Evolutionary conservation across 2,797 vertebrate species (phyloP).

Genomic region (Sorex maritimensis): DNA sequence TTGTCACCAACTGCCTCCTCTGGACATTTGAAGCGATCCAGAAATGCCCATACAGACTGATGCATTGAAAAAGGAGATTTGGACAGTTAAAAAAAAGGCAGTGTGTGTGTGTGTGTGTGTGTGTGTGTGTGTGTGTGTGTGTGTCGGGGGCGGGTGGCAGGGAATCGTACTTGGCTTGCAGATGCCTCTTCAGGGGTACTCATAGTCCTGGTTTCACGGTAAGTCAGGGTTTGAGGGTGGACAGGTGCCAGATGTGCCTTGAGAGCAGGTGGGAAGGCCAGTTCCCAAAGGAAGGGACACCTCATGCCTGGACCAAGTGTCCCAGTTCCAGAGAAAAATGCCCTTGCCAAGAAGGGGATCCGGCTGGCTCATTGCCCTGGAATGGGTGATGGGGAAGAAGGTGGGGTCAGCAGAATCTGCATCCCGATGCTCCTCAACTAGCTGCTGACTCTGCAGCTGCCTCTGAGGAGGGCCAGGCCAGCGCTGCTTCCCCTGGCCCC

Average conservation of each 20-base stretch:
- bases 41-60: not conserved
- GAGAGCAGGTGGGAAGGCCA: not conserved
- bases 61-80: not conserved
- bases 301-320: not conserved
- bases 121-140: too few relatives aligned
- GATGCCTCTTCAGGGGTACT: not conserved
- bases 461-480: too few relatives aligned
- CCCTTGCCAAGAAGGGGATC: not conserved
- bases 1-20: not conserved
- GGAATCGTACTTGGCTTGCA: not conserved
- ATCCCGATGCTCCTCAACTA: too few relatives aligned
- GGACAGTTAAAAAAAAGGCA: not conserved
- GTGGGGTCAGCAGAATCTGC: too few relatives aligned
- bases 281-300: not conserved
- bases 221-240: too few relatives aligned
- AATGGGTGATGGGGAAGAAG: too few relatives aligned
- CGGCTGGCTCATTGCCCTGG: not conserved
- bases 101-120: not conserved
- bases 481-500: too few relatives aligned
- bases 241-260: too few relatives aligned
- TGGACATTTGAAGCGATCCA: conserved; percentile 4
- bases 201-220: not conserved
- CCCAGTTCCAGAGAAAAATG: not conserved
- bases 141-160: not conserved
- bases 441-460: too few relatives aligned